These are phyloP conservation scores for Ophion ventricosus DNA, from an alignment of 2,888 invertebrate genomes.

Conservation along the genomic window DNA sequence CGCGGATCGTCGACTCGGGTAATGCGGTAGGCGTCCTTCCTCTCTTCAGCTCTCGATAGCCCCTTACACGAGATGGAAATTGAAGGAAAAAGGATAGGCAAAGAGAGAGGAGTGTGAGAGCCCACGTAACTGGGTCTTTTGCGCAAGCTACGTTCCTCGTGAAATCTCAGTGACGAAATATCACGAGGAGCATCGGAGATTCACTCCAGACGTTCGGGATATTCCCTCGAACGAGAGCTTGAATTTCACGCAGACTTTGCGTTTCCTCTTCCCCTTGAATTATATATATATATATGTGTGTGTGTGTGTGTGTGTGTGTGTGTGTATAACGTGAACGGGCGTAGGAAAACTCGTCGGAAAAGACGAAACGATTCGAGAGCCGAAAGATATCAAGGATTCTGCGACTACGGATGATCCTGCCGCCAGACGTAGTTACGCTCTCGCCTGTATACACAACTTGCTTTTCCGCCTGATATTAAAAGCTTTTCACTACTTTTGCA, in stretches of 20 bases:
- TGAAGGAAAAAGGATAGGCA: not conserved
- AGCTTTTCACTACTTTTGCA: constrained; percentile 25
- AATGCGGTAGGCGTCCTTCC: not conserved
- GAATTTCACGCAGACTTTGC: constrained; percentile 50
- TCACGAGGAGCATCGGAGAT: constrained; percentile 25
- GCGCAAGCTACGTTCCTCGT: constrained; percentile 6
- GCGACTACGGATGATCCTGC: constrained; percentile 58
- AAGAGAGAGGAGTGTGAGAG: not conserved
- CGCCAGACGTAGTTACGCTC: constrained; percentile 57
- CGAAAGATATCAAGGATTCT: constrained; percentile 64
- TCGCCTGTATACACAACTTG: constrained; percentile 29
- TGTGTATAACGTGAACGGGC: not conserved
- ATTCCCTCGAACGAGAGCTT: constrained; percentile 36
- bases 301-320: not conserved
- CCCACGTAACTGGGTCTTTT: constrained; percentile 18
- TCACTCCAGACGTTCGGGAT: constrained; percentile 23
- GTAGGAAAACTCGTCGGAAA: constrained; percentile 42
- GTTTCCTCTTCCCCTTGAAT: constrained; percentile 26
- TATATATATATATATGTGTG: constrained; percentile 7
- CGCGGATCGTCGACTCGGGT: not conserved
- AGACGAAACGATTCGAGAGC: constrained; percentile 39
- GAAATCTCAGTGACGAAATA: constrained; percentile 42
- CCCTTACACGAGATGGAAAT: constrained; percentile 25
- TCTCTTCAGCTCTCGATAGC: not conserved
- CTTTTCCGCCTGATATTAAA: constrained; percentile 56